A percentile compares a stretch with the other conserved stretches of the same genome.
Evolutionary conservation across 2,113 vertebrate species (phyloP).

Genomic region (Cyphomyrus plagiostoma): DNA sequence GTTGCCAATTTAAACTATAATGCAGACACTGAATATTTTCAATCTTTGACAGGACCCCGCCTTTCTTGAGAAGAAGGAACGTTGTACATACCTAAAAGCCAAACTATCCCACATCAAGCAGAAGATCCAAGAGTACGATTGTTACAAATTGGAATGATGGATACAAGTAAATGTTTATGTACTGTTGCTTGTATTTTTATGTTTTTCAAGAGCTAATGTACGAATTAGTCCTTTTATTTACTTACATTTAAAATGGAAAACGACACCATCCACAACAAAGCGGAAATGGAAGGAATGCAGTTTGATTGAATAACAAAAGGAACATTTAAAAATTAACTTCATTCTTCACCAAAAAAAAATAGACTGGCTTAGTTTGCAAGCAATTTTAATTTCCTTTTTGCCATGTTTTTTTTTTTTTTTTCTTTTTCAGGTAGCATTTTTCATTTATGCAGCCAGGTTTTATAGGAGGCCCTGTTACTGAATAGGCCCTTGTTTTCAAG

Average conservation of each 20-base stretch:
- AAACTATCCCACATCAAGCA: conserved; percentile 97
- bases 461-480: neutral
- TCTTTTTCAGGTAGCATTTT: neutral
- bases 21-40: neutral
- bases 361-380: neutral
- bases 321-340: neutral
- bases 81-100: conserved; percentile 94
- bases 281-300: neutral
- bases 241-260: neutral
- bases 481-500: neutral
- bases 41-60: conserved; percentile 71
- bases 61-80: conserved; percentile 94
- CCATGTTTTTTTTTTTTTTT: neutral
- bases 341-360: neutral
- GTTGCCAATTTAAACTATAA: neutral
- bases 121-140: conserved; percentile 91
- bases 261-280: neutral
- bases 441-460: neutral
- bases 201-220: neutral
- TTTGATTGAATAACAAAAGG: neutral
- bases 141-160: conserved; percentile 84
- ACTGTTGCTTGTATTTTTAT: neutral
- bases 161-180: conserved; percentile 43
- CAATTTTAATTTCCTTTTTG: neutral
- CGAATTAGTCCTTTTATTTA: neutral